Percentiles rank a stretch among this genome's conserved stretches.
Evolutionary conservation across 92 coral and sea anemone genomes (phyloP).

Genomic region (Epizoanthus stellaris): DNA sequence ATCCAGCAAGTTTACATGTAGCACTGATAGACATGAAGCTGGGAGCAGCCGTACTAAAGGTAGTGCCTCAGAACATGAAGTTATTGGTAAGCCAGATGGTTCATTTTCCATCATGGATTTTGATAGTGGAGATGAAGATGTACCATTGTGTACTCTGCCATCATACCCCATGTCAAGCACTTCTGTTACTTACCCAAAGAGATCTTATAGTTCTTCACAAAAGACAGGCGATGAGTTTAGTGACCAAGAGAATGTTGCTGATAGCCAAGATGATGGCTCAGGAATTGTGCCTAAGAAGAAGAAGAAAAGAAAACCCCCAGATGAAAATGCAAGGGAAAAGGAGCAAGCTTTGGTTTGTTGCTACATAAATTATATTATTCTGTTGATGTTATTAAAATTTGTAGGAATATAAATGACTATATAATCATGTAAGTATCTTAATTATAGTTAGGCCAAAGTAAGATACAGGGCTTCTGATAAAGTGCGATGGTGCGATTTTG

Average conservation of each 20-base stretch:
- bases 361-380: not conserved
- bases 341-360: constrained; percentile 47
- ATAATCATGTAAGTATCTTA: not conserved
- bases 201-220: constrained; percentile 37
- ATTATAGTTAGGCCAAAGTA: no score
- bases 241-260: not conserved
- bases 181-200: not conserved
- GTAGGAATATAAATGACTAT: no score
- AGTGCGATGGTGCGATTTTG: no score
- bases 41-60: not conserved
- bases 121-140: constrained; percentile 28
- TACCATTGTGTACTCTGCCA: not conserved
- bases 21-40: not conserved
- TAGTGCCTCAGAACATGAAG: not conserved
- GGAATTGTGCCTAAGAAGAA: constrained; percentile 21
- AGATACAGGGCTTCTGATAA: no score
- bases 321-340: constrained; percentile 34
- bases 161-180: not conserved
- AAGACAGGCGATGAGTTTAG: constrained; percentile 7
- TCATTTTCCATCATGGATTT: not conserved
- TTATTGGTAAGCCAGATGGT: not conserved
- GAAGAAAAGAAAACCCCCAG: constrained; percentile 43
- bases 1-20: not conserved
- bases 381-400: not conserved
- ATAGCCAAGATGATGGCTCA: not conserved